A percentile compares a stretch with the other conserved stretches of the same genome.
These are phyloP conservation scores for Tyria jacobaeae DNA, from an alignment of 2,888 invertebrate species.

Conservation along the genomic window DNA sequence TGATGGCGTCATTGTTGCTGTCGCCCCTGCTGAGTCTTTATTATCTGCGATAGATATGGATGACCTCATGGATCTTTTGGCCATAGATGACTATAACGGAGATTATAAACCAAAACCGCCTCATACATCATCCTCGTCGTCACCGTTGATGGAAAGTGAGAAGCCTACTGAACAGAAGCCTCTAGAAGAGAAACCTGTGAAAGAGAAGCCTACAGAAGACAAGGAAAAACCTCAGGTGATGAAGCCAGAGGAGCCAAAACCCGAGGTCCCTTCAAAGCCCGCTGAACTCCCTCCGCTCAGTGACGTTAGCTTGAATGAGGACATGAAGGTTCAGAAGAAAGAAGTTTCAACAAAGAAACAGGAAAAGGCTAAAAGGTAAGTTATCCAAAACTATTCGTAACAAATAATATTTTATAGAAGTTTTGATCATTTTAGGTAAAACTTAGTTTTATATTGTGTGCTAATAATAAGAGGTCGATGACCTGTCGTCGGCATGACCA, in stretches of 20 bases:
- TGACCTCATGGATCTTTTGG: slow-evolving; percentile 71
- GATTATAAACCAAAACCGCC: slow-evolving; percentile 54
- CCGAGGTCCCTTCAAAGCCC: slow-evolving; percentile 47
- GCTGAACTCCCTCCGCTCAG: slow-evolving; percentile 54
- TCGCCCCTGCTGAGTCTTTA: slow-evolving; percentile 88
- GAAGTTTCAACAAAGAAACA: slow-evolving; percentile 66
- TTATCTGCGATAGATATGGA: slow-evolving; percentile 84
- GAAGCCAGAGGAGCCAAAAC: slow-evolving; percentile 40
- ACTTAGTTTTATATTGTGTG: slow-evolving; percentile 6
- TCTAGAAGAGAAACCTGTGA: slow-evolving; percentile 32
- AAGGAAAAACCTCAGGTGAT: slow-evolving; percentile 42
- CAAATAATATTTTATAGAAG: neutral
- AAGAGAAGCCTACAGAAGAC: slow-evolving; percentile 28
- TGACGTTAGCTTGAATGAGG: slow-evolving; percentile 62
- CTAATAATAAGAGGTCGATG: slow-evolving; percentile 12
- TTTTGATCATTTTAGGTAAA: slow-evolving; percentile 2
- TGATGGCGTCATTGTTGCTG: slow-evolving; percentile 89
- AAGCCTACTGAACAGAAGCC: slow-evolving; percentile 36
- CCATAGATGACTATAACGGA: slow-evolving; percentile 56
- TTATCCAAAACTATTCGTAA: neutral
- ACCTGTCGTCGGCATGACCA: slow-evolving; percentile 9
- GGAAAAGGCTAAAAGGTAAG: slow-evolving; percentile 77
- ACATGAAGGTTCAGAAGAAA: slow-evolving; percentile 69
- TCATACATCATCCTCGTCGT: slow-evolving; percentile 26
- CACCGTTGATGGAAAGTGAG: slow-evolving; percentile 23